Evolutionary conservation across 2,113 vertebrate species (phyloP).

Genomic region (Hiodon alosoides): DNA sequence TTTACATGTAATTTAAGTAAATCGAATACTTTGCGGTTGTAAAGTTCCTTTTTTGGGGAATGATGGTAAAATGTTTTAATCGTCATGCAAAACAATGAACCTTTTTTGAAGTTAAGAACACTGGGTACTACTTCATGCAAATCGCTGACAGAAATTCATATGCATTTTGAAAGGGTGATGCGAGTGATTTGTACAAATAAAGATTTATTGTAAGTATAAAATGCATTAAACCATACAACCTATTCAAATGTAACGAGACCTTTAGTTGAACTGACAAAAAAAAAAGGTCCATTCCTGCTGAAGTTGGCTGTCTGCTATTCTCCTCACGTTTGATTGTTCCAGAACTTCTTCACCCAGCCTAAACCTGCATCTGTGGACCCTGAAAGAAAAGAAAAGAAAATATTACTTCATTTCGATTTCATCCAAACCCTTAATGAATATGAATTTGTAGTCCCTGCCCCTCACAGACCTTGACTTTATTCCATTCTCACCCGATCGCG

Average conservation of each 20-base stretch:
- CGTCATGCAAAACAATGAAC: slow-evolving; percentile 13
- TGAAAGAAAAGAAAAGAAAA: not conserved
- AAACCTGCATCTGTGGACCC: not conserved
- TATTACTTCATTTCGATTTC: too few relatives aligned
- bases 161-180: slow-evolving; percentile 32
- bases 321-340: not conserved
- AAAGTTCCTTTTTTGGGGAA: slow-evolving; percentile 12
- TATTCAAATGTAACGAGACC: slow-evolving; percentile 23
- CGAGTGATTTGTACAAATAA: slow-evolving; percentile 39
- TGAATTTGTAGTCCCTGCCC: not conserved
- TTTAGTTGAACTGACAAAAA: not conserved
- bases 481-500: too few relatives aligned
- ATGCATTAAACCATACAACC: slow-evolving; percentile 44
- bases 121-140: slow-evolving; percentile 38
- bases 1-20: slow-evolving; percentile 19
- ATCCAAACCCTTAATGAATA: too few relatives aligned
- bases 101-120: slow-evolving; percentile 34
- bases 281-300: not conserved
- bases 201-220: slow-evolving; percentile 42
- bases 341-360: not conserved
- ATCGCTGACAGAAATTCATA: slow-evolving; percentile 26
- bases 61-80: slow-evolving; percentile 15
- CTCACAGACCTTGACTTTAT: too few relatives aligned
- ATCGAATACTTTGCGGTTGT: slow-evolving; percentile 26
- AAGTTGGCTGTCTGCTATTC: not conserved